Evolutionary conservation across 2,113 vertebrate species (phyloP).

Genomic region (Phycodurus eques): DNA sequence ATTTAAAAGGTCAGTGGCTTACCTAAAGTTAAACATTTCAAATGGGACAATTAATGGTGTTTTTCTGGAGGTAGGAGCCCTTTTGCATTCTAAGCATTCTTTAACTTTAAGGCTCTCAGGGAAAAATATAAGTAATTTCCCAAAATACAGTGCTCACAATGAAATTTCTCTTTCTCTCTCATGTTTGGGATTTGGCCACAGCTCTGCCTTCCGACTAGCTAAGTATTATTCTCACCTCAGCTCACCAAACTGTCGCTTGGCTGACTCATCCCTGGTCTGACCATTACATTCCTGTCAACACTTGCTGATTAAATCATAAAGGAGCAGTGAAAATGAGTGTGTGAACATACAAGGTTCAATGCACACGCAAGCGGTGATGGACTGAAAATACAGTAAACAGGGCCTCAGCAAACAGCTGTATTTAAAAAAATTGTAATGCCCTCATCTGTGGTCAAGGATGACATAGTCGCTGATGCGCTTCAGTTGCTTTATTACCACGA

Average conservation of each 20-base stretch:
- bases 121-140: conserved; percentile 13
- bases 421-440: background rate
- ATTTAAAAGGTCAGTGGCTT: conserved; percentile 43
- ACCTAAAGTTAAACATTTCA: conserved; percentile 51
- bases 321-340: conserved; percentile 54
- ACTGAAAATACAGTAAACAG: conserved; percentile 47
- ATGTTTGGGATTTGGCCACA: conserved; percentile 49
- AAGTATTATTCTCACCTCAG: conserved; percentile 73
- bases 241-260: conserved; percentile 70
- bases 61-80: conserved; percentile 19
- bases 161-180: conserved; percentile 31
- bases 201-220: conserved; percentile 55
- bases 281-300: conserved; percentile 74
- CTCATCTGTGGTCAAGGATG: no score
- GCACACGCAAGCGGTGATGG: conserved; percentile 48
- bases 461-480: no score
- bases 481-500: no score
- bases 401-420: conserved; percentile 31
- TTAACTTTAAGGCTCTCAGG: conserved; percentile 9
- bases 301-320: conserved; percentile 73
- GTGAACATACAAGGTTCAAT: conserved; percentile 48
- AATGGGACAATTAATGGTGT: conserved; percentile 33
- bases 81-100: conserved; percentile 34
- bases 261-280: conserved; percentile 72
- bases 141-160: conserved; percentile 37